A percentile compares a stretch with the other conserved stretches of the same genome.
phyloP scores from a whole-genome alignment of 1,140 invertebrate genomes.

The Schlechtendalia chinensis region DNA sequence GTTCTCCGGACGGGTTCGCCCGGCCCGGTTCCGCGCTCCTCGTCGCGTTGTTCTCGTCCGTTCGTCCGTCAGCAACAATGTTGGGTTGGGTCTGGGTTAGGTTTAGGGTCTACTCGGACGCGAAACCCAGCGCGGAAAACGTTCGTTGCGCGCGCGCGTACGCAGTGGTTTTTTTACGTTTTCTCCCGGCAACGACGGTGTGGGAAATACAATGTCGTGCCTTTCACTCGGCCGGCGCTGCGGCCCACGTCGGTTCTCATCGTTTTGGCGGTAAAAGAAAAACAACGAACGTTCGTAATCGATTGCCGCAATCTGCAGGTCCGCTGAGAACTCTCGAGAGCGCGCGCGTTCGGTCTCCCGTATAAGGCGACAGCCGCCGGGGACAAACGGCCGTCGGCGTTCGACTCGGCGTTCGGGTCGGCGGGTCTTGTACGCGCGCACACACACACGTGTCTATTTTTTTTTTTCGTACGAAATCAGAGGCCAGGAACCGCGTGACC shows the following conservation, averaged over 20 bases:
- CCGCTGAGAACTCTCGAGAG: conserved; percentile 40
- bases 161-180: background rate
- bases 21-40: no score
- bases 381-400: background rate
- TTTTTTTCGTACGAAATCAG: no score
- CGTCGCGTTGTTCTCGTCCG: no score
- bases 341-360: conserved; percentile 6
- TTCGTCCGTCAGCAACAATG: no score
- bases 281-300: conserved; percentile 31
- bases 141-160: background rate
- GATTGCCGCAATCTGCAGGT: conserved; percentile 41
- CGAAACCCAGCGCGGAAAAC: background rate
- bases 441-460: no score
- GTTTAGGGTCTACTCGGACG: no score
- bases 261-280: conserved; percentile 44
- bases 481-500: no score
- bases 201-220: conserved; percentile 4
- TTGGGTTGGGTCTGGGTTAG: no score
- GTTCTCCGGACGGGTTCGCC: no score
- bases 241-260: conserved; percentile 38
- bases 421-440: no score
- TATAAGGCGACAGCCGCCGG: conserved; percentile 27
- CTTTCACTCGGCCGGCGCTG: conserved; percentile 28
- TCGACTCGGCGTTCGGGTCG: no score
- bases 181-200: background rate